These are phyloP conservation scores for Macaria liturata DNA, from an alignment of 2,888 invertebrate species.

Conservation along the genomic window DNA sequence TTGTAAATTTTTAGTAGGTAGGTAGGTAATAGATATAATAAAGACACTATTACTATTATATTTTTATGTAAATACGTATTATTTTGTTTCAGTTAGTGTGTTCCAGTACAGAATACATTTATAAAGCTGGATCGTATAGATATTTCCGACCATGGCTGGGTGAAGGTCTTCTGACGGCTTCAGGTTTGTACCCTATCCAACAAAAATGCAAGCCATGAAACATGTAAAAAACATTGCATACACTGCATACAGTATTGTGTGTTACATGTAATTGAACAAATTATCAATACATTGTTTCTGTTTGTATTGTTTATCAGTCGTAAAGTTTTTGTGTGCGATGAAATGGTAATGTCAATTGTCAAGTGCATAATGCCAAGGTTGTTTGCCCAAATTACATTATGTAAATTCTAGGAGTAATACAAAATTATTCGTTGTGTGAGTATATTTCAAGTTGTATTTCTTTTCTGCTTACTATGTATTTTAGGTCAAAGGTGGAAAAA, in stretches of 20 bases:
- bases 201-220: too few species aligned
- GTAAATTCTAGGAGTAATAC: too few species aligned
- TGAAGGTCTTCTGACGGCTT: slow-evolving; percentile 81
- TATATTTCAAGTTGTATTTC: too few species aligned
- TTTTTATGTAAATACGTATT: not conserved
- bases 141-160: slow-evolving; percentile 77
- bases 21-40: not conserved
- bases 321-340: too few species aligned
- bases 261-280: too few species aligned
- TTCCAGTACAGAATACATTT: slow-evolving; percentile 66
- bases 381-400: too few species aligned
- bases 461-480: slow-evolving; percentile 18
- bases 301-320: too few species aligned
- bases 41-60: not conserved
- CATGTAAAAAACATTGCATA: too few species aligned
- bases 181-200: slow-evolving; percentile 47
- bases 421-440: too few species aligned
- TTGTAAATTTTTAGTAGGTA: not conserved
- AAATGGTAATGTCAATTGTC: too few species aligned
- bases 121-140: slow-evolving; percentile 79
- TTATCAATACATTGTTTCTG: too few species aligned
- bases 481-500: slow-evolving; percentile 83
- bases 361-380: too few species aligned
- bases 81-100: slow-evolving; percentile 60
- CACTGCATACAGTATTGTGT: not conserved